Evolutionary conservation across 2,888 invertebrate species (phyloP), one percentile per base, ranked within the genome.

Genomic region (Tenthredo livida): DNA sequence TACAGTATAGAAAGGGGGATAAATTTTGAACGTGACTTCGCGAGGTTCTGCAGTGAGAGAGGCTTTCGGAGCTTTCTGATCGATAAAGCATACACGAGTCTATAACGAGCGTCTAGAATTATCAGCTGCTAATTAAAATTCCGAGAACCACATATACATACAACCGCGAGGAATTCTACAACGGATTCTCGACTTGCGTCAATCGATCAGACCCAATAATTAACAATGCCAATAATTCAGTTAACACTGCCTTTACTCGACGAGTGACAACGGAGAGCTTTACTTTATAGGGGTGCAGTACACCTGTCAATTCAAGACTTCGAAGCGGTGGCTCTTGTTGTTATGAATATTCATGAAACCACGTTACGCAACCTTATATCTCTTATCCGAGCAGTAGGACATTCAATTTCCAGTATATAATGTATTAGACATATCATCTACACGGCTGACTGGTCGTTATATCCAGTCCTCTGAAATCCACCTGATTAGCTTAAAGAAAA

Each of bases 41-140:
- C 47, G 17, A 7, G 67, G 67, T 67, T 67, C 67, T 40, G n/a
- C n/a, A n/a, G n/a, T n/a, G n/a, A n/a, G n/a, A n/a, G 29, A 29
- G 29, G 40, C 21, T 43, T 40, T 43, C 12, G 40, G 21, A 21
- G 43, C 40, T 25, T 25, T 73, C 21, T 6, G 43, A 73, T 73
- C 73, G 43, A 73, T 73, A 43, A 73, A 40, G 67, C 25, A 67
- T 67, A 33, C 43, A 21, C 40, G 21, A n/a, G 43, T 43, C 73
- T 43, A 12, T 43, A 43, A 43, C 73, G 25, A 73, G 43, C 43
- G 73, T 73, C 73, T 73, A 43, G 43, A 73, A 43, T 73, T 43
- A 43, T 73, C 73, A 43, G 40, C 40, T 73, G 73, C 73, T 40
- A 43, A 73, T 73, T 73, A 21, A 21, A 21, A 73, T 73, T 9